A percentile compares a stretch with the other conserved stretches of the same genome.
Conservation (phyloP, 1,140 invertebrate species). For the Rhizoglyphus robini region DNA sequence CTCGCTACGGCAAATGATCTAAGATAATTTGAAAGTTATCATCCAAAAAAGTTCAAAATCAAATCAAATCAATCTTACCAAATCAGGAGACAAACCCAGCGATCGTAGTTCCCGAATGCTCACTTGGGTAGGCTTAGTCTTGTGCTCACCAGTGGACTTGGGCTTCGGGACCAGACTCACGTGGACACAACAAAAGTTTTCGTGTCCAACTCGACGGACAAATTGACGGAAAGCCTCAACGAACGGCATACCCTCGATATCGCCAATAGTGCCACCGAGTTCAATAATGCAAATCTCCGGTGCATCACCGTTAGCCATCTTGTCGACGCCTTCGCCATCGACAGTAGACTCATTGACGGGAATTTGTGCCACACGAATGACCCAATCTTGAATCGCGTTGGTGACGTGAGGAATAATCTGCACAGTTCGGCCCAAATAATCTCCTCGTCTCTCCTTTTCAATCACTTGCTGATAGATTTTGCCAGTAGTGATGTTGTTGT, state of each 20-base stretch:
- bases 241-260: slow-evolving; percentile 99
- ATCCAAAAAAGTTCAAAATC: not conserved
- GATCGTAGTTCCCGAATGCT: slow-evolving; percentile 81
- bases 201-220: slow-evolving; percentile 73
- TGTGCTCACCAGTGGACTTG: slow-evolving; percentile 78
- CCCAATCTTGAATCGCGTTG: slow-evolving; percentile 96
- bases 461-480: slow-evolving; percentile 97
- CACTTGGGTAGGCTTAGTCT: slow-evolving; percentile 96
- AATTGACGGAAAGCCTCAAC: slow-evolving; percentile 98
- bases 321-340: too few relatives aligned
- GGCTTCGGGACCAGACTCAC: slow-evolving; percentile 88
- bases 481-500: slow-evolving; percentile 99
- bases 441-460: slow-evolving; percentile 75
- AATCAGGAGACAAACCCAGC: slow-evolving; percentile 80
- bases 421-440: slow-evolving; percentile 96
- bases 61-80: slow-evolving; percentile 42
- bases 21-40: slow-evolving; percentile 22
- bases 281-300: too few relatives aligned
- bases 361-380: slow-evolving; percentile 69
- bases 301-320: not conserved
- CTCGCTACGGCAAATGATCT: slow-evolving; percentile 80
- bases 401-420: slow-evolving; percentile 99
- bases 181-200: slow-evolving; percentile 90
- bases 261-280: slow-evolving; percentile 96
- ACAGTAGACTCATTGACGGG: slow-evolving; percentile 50